Conservation (phyloP, 2,888 invertebrate genomes). For the Reticulitermes lucifugus region DNA sequence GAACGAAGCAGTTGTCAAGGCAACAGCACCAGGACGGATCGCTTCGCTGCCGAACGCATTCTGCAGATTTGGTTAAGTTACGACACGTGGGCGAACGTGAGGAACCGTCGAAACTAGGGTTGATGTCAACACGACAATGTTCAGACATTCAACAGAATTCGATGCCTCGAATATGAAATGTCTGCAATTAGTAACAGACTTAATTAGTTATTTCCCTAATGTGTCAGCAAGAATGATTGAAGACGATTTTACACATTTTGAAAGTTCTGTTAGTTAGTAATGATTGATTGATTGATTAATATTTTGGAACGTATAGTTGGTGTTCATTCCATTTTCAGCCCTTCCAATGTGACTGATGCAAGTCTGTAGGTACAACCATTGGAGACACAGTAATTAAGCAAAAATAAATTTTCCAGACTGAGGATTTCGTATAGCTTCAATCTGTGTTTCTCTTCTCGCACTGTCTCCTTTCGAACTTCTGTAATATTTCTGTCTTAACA, state of each 20-base stretch:
- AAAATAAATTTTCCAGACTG: not conserved
- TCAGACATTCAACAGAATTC: not conserved
- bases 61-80: not conserved
- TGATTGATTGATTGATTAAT: not conserved
- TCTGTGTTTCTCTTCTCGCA: not conserved
- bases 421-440: not conserved
- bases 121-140: not conserved
- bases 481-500: not conserved
- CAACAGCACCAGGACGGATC: not conserved
- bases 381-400: not conserved
- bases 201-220: not conserved
- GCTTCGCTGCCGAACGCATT: not conserved
- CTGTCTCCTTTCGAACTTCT: not conserved
- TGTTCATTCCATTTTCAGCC: not conserved
- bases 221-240: not conserved
- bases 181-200: not conserved
- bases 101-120: not conserved
- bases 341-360: not conserved
- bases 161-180: not conserved
- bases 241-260: not conserved
- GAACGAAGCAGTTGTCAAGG: constrained; percentile 26
- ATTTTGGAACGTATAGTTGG: not conserved
- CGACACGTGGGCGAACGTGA: not conserved
- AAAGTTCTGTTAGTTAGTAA: not conserved
- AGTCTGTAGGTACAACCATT: not conserved